Evolutionary conservation across 2,113 vertebrate species (phyloP), one percentile per base, ranked within the genome.

Genomic region (Toxotes chatareus): DNA sequence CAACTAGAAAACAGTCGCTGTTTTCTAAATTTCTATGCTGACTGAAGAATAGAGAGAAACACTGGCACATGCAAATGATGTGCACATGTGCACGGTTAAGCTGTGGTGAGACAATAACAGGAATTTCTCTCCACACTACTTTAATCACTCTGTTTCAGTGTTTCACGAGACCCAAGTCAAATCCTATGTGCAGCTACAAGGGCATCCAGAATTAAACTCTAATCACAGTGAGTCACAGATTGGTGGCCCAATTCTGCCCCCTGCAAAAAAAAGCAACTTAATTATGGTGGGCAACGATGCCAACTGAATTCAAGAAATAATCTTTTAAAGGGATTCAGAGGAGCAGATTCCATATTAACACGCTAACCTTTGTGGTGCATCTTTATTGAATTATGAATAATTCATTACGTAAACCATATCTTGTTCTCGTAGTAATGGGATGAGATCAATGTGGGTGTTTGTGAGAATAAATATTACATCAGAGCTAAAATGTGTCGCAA

Each of bases 301-400:
- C 61, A 42, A 60, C 56, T 36, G 55, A 85, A 67, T 80, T 74
- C 31, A 65, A 60, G 71, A 71, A 73, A 79, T 87, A 82, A 89
- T 90, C 82, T 83, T 71, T 90, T 79, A 63, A 85, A 72, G 23
- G 53, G 80, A 91, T 87, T 92, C 83, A 40, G 59, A 70, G 46
- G 19, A 40, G 73, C 70, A 53, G 17, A 72, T 69, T 63, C 60
- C 7, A 70, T 67, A 85, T 89, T 80, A 78, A 82, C 71, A 77
- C 8, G 4, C 61, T 80, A 85, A 91, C 88, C 71, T 86, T 80
- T 76, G 55, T 62, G 66, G 11, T 84, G 80, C 19, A 49, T 71
- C 76, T 80, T 79, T 61, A 75, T 68, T 53, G 10, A 63, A 21
- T 51, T 21, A 82, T 92, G 70, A 90, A 89, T 93, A 63, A 92